Evolutionary conservation across 1,140 invertebrate species (phyloP), one percentile per base, ranked within the genome.

Genomic region (Meteorus sp.): DNA sequence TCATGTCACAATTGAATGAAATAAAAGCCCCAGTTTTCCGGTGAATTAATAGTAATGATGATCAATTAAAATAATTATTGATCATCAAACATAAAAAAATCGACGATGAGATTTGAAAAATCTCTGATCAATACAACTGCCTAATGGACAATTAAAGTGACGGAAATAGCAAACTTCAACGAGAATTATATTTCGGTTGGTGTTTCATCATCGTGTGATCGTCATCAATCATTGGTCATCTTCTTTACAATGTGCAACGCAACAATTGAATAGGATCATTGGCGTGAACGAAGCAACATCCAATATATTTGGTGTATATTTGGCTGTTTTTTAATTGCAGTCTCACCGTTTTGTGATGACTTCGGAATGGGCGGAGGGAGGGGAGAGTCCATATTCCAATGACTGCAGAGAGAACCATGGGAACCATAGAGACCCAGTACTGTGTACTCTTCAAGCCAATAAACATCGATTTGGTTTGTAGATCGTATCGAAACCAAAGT

Each of bases 291-390:
- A 62, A 62, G 47, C 48, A 13, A 27, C 48, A 39, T 63, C 57
- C n/a, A 56, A 41, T 68, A 64, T 55, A 56, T 39, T 62, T 37
- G 62, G 63, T 70, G 69, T 77, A 71, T 71, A 77, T 72, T 58
- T 65, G 61, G 68, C 50, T 75, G 65, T 77, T 77, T 78, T 79
- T 79, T 78, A 74, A 60, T 78, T 79, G 62, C 76, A 79, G 76
- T 79, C 74, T 72, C 69, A 60, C 68, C 68, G 66, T 75, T 76
- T n/a, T 77, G 75, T 73, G 70, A 74, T 76, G 75, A 66, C 66
- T 71, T 66, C 64, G 62, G 69, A 58, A 54, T 54, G 57, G 37
- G 25, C 57, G 33, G 52, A 39, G 57, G 50, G 60, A 29, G 43
- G 23, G 29, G 50, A n/a, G n/a, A n/a, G n/a, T n/a, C n/a, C 41